Base-by-base conservation (phyloP, 2,113 vertebrate genomes). In the Albula glossodonta region DNA sequence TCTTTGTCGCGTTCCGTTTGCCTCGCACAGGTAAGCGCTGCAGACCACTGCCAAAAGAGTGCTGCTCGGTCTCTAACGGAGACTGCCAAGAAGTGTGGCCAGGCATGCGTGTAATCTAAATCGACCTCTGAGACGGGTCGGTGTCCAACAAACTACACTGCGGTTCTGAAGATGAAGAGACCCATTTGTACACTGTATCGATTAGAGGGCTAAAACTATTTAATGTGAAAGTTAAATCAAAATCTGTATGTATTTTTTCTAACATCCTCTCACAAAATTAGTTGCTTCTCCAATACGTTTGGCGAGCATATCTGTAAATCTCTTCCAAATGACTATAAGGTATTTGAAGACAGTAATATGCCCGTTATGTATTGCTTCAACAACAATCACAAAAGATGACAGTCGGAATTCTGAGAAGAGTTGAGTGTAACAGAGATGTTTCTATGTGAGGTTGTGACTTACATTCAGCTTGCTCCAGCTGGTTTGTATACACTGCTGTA, bases 351-450 rank as follows among this genome's bases (percentile, higher is more conserved):
- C 80, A 85, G 3, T 6, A 87, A 70, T 80, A 2, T 63, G 88
- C 90, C 86, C 9, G 87, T 83, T 70, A 88, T 70, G 53, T 86
- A 83, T 53, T 86, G 88, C 88, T 87, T 80, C 11, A 25, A 82
- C 88, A 86, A 89, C 84, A 80, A 87, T 86, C 80, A 79, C 15
- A 79, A 49, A 13, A 48, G 78, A 79, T 11, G 50, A 48, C 49
- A 48, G 78, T 15, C 6, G 78, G 12, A 79, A 79, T 79, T 79
- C 4, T 41, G 78, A 48, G 31, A 11, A 4, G 12, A 79, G 66
- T 19, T 84, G 56, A 80, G 22, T 83, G 70, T 74, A 74, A n/a
- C 63, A 83, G 31, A 78, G 48, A 86, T 41, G 4, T 11, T 41
- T 49, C 17, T 82, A 48, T 8, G 41, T 49, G 22, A 50, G 78